These are phyloP conservation scores for Thysanoteuthis rhombus DNA, from an alignment of 2,888 invertebrate species.

Conservation along the genomic window DNA sequence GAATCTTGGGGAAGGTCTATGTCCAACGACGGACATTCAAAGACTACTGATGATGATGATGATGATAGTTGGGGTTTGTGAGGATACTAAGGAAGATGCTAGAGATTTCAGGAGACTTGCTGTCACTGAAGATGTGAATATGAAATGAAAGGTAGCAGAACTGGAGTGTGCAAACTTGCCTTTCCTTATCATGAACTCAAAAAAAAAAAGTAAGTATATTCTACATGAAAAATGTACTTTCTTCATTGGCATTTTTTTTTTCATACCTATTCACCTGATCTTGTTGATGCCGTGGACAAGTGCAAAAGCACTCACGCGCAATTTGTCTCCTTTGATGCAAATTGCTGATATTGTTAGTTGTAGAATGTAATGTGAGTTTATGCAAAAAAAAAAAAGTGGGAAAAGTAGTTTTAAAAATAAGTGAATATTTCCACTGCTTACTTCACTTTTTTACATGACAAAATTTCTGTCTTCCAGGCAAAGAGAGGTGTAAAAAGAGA, in stretches of 20 bases:
- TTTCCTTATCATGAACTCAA: neutral
- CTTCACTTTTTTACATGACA: neutral
- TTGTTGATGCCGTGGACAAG: neutral
- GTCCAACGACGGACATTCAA: too few relatives aligned
- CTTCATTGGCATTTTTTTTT: neutral
- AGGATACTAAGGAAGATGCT: too few relatives aligned
- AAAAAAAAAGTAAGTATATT: too few relatives aligned
- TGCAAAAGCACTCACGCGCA: neutral
- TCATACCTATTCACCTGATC: neutral
- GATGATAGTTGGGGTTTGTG: too few relatives aligned
- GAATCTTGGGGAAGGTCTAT: too few relatives aligned
- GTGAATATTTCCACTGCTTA: neutral
- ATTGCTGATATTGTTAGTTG: neutral
- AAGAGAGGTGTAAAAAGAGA: neutral
- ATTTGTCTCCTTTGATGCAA: neutral
- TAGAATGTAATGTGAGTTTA: neutral
- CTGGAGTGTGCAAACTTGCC: too few relatives aligned
- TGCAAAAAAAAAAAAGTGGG: neutral
- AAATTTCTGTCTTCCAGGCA: neutral
- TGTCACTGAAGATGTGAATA: too few relatives aligned
- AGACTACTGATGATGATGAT: too few relatives aligned
- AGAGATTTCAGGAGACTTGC: too few relatives aligned
- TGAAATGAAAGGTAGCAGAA: too few relatives aligned
- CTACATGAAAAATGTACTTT: neutral
- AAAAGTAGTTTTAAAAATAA: neutral